phyloP scores from a whole-genome alignment of 1,140 invertebrate genomes.

The Branchinecta lynchi region DNA sequence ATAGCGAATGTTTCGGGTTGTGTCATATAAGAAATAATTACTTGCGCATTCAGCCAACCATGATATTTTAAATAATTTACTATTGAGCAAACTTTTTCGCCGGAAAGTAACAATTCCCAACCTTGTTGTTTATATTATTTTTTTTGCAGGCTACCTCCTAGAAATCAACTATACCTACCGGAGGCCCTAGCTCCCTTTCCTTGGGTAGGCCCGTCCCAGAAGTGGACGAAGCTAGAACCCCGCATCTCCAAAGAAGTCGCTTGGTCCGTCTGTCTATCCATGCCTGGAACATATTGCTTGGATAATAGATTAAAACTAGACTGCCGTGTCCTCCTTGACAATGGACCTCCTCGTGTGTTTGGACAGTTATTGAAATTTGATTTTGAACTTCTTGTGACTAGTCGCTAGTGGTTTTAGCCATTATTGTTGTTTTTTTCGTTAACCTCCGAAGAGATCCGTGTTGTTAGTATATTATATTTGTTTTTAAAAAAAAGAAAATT shows the following conservation, averaged over 20 bases:
- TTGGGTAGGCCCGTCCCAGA: neutral
- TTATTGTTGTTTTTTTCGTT: neutral
- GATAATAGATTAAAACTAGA: constrained; percentile 4
- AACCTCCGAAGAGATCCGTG: too few species aligned
- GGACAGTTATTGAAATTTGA: neutral
- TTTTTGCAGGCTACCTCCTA: neutral
- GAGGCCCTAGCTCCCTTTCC: neutral
- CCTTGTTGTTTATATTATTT: neutral
- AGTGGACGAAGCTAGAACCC: neutral
- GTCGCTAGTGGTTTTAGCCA: neutral
- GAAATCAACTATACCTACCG: neutral
- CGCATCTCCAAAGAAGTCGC: neutral
- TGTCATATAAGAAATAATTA: too few species aligned
- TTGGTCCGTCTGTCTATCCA: neutral
- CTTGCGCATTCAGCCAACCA: too few species aligned
- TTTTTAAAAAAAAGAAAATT: too few species aligned
- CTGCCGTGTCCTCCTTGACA: neutral
- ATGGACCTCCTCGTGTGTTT: neutral
- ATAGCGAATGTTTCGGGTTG: too few species aligned
- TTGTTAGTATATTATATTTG: too few species aligned
- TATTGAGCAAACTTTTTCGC: too few species aligned
- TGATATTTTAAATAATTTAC: too few species aligned
- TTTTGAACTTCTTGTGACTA: constrained; percentile 1
- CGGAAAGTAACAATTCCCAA: too few species aligned
- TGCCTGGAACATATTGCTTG: neutral